phyloP scores from a whole-genome alignment of 2,888 invertebrate genomes.

The Plagiodera versicolora region DNA sequence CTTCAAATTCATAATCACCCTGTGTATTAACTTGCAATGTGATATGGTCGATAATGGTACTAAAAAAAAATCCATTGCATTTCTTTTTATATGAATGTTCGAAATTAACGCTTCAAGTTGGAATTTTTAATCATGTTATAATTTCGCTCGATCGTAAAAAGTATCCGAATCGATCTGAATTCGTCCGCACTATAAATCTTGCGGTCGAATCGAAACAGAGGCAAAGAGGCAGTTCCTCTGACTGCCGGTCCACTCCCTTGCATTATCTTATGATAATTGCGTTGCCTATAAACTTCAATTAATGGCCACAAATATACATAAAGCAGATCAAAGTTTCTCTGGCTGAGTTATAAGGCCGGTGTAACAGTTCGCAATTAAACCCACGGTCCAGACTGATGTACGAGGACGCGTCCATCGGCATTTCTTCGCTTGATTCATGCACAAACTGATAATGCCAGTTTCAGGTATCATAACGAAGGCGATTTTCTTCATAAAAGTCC shows the following conservation, averaged over 20 bases:
- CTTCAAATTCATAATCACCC: too few species aligned
- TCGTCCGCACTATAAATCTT: conserved; percentile 16
- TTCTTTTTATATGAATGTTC: too few species aligned
- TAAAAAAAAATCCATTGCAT: too few species aligned
- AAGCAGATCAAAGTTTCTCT: conserved; percentile 55
- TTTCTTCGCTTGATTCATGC: conserved; percentile 47
- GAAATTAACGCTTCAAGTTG: too few species aligned
- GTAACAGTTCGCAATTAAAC: conserved; percentile 54
- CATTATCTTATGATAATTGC: conserved; percentile 56
- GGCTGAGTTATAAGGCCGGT: conserved; percentile 52
- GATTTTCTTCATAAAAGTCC: conserved; percentile 6
- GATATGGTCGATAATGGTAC: too few species aligned
- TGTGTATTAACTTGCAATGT: too few species aligned
- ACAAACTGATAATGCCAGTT: conserved; percentile 25
- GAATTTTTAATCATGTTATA: too few species aligned
- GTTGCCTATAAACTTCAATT: conserved; percentile 56
- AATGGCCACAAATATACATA: conserved; percentile 55
- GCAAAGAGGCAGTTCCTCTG: conserved; percentile 33
- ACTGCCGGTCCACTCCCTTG: conserved; percentile 52
- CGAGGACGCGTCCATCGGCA: conserved; percentile 49
- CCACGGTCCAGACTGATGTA: conserved; percentile 55
- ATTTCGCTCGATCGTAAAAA: background rate
- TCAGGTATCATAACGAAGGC: conserved; percentile 15
- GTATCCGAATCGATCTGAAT: conserved; percentile 27
- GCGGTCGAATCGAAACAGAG: conserved; percentile 24